phyloP scores from a whole-genome alignment of 2,888 invertebrate genomes.

The Salpingus planirostris region DNA sequence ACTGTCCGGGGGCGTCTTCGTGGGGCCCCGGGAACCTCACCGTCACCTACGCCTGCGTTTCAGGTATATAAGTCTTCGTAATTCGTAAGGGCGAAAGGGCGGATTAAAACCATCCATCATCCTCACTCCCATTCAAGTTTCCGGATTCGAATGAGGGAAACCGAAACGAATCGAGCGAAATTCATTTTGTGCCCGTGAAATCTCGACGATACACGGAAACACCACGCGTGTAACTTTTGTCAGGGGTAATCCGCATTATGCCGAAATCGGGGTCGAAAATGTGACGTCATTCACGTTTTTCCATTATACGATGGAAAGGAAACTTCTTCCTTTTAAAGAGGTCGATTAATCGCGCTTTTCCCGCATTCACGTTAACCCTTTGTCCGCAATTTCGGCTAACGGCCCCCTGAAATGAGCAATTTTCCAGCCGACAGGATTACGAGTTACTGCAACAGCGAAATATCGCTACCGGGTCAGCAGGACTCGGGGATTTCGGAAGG shows the following conservation, averaged over 20 bases:
- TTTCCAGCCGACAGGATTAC: slow-evolving; percentile 40
- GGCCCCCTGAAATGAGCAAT: no score
- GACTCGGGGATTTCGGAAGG: slow-evolving; percentile 46
- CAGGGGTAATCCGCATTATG: slow-evolving; percentile 1
- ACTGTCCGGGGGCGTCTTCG: slow-evolving; percentile 53
- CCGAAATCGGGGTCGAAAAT: no score
- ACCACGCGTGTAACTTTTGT: slow-evolving; percentile 12
- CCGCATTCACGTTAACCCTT: no score
- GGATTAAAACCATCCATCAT: slow-evolving; percentile 9
- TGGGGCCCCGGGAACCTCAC: slow-evolving; percentile 60
- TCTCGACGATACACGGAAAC: slow-evolving; percentile 20
- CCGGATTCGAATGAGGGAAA: slow-evolving; percentile 6
- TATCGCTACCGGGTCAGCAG: slow-evolving; percentile 35
- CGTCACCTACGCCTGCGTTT: slow-evolving; percentile 66
- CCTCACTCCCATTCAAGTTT: no score
- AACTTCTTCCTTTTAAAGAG: no score
- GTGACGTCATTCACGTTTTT: no score
- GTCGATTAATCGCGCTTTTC: no score
- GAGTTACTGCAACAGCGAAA: slow-evolving; percentile 44
- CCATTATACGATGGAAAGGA: no score
- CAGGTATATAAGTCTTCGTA: slow-evolving; percentile 48
- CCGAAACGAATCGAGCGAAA: slow-evolving; percentile 4
- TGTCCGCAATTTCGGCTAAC: no score
- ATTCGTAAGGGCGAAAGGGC: slow-evolving; percentile 1
- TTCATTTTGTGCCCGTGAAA: slow-evolving; percentile 15